phyloP scores from a whole-genome alignment of 2,888 invertebrate species.

The Melitaea athalia region DNA sequence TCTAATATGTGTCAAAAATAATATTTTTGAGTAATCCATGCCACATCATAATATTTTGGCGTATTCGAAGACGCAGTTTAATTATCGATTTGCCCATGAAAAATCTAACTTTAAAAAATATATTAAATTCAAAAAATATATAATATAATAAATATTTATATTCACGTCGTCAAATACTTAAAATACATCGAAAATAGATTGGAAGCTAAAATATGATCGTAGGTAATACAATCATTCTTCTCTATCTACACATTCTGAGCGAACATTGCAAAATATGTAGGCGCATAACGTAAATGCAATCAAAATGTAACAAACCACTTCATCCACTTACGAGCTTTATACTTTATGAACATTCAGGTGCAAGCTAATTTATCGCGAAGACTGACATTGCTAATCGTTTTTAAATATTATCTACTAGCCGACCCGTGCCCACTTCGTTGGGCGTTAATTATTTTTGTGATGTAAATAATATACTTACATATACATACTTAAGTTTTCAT shows the following conservation, averaged over 20 bases:
- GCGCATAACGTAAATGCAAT: slow-evolving; percentile 18
- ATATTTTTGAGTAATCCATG: too few relatives aligned
- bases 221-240: background rate
- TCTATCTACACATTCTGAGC: slow-evolving; percentile 1
- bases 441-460: too few relatives aligned
- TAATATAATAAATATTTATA: background rate
- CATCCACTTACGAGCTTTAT: slow-evolving; percentile 19
- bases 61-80: too few relatives aligned
- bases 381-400: background rate
- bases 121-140: too few relatives aligned
- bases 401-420: background rate
- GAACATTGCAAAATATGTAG: slow-evolving; percentile 16
- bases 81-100: too few relatives aligned
- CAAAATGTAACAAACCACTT: slow-evolving; percentile 18
- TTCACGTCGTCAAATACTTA: background rate
- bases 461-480: too few relatives aligned
- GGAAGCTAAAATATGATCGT: background rate
- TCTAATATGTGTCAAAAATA: too few relatives aligned
- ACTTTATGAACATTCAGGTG: slow-evolving; percentile 11
- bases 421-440: too few relatives aligned
- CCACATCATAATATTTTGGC: too few relatives aligned
- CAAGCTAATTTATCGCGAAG: background rate
- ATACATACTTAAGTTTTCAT: too few relatives aligned
- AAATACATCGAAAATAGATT: slow-evolving; percentile 5
- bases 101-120: too few relatives aligned